Conservation (phyloP, 2,888 invertebrate genomes). For the Callyntrura guangdongensis region DNA sequence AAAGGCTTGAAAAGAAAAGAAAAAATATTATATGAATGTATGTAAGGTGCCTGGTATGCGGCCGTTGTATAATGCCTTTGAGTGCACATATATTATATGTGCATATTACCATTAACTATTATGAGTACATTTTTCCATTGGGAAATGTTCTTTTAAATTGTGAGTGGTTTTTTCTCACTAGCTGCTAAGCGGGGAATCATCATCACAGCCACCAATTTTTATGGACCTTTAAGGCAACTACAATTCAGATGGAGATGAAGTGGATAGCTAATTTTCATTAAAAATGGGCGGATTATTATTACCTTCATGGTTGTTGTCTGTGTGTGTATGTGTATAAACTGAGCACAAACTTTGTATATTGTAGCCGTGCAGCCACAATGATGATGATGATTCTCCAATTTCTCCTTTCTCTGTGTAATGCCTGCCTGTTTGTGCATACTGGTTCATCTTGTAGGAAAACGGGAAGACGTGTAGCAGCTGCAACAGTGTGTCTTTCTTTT, state of each 20-base stretch:
- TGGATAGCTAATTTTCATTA: slow-evolving; percentile 78
- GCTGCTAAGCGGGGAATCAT: slow-evolving; percentile 60
- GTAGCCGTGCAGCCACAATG: background rate
- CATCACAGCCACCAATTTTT: slow-evolving; percentile 73
- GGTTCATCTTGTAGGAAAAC: background rate
- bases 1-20: background rate
- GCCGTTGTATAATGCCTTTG: too few relatives aligned
- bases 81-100: background rate
- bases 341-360: slow-evolving; percentile 30
- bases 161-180: slow-evolving; percentile 70
- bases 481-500: slow-evolving; percentile 28
- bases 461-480: background rate
- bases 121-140: background rate
- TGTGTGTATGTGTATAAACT: background rate
- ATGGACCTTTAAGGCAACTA: slow-evolving; percentile 74
- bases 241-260: slow-evolving; percentile 74
- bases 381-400: background rate
- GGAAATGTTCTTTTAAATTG: slow-evolving; percentile 52
- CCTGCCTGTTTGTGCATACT: slow-evolving; percentile 21
- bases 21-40: background rate
- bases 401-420: slow-evolving; percentile 24
- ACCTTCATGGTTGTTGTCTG: slow-evolving; percentile 42
- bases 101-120: slow-evolving; percentile 21
- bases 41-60: too few relatives aligned
- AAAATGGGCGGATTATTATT: slow-evolving; percentile 74